These are phyloP conservation scores for Dorcus hopei DNA, from an alignment of 2,888 invertebrate species.

Conservation along the genomic window DNA sequence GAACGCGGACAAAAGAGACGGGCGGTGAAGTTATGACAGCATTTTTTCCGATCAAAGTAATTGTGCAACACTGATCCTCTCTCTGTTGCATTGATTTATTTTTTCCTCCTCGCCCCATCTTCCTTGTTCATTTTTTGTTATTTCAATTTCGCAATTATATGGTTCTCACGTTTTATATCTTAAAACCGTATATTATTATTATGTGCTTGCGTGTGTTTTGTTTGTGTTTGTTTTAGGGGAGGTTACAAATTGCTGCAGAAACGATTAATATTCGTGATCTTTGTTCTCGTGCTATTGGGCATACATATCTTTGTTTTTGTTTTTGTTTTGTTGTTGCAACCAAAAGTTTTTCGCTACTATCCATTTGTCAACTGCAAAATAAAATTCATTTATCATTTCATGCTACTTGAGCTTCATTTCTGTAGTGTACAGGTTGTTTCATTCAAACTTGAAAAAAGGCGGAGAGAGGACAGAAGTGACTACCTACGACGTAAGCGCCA, in stretches of 20 bases:
- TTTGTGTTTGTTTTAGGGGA: neutral
- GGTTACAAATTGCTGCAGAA: neutral
- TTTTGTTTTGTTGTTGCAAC: neutral
- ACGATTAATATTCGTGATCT: neutral
- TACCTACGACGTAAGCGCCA: too few relatives aligned
- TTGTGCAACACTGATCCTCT: constrained; percentile 1
- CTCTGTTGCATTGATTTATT: neutral
- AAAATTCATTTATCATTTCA: too few relatives aligned
- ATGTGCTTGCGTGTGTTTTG: neutral
- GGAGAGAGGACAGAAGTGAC: too few relatives aligned
- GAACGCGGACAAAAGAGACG: neutral
- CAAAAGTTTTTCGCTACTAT: neutral
- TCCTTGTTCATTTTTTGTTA: neutral
- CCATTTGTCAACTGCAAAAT: too few relatives aligned
- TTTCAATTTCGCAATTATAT: constrained; percentile 1
- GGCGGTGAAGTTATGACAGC: constrained; percentile 1
- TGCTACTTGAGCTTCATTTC: too few relatives aligned
- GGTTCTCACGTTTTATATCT: constrained; percentile 3
- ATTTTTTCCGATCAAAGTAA: neutral
- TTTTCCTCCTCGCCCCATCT: neutral
- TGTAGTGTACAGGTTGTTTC: too few relatives aligned
- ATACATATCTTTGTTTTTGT: neutral
- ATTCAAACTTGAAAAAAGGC: too few relatives aligned
- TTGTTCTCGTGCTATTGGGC: neutral
- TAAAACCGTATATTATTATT: constrained; percentile 1